Evolutionary conservation across 2,888 invertebrate genomes (phyloP).

Genomic region (Busseola fusca): DNA sequence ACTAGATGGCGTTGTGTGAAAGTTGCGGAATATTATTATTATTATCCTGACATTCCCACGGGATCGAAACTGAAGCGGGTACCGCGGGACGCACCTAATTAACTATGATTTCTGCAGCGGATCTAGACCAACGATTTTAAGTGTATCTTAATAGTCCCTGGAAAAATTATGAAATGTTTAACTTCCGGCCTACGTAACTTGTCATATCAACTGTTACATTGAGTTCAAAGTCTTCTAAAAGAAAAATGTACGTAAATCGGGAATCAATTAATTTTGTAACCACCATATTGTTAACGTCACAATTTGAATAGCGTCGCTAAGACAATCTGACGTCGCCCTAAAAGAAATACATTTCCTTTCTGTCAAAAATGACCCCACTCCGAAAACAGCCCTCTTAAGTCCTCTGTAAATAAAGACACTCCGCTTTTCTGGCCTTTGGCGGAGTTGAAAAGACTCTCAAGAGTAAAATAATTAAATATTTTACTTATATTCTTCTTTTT

Average conservation of each 20-base stretch:
- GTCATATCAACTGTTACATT: not conserved
- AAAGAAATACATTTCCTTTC: conserved; percentile 30
- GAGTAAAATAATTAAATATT: conserved; percentile 49
- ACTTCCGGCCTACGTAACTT: not conserved
- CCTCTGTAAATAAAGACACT: conserved; percentile 49
- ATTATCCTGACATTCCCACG: no score
- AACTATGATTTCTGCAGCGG: not conserved
- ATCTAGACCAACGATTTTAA: no score
- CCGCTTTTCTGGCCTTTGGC: conserved; percentile 24
- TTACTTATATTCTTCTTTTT: conserved; percentile 26
- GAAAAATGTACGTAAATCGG: not conserved
- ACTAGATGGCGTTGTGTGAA: no score
- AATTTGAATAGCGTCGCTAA: conserved; percentile 11
- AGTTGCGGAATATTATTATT: no score
- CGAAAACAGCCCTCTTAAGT: conserved; percentile 10
- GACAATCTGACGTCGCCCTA: conserved; percentile 38
- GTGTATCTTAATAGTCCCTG: no score
- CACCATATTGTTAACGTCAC: conserved; percentile 6
- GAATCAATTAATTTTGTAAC: conserved; percentile 5
- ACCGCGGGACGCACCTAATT: no score
- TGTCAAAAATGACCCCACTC: conserved; percentile 39
- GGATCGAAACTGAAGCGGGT: no score
- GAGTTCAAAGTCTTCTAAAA: not conserved
- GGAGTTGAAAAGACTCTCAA: conserved; percentile 29
- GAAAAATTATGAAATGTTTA: not conserved